Evolutionary conservation across 2,888 invertebrate genomes (phyloP).

Genomic region (Hartigia nigra): DNA sequence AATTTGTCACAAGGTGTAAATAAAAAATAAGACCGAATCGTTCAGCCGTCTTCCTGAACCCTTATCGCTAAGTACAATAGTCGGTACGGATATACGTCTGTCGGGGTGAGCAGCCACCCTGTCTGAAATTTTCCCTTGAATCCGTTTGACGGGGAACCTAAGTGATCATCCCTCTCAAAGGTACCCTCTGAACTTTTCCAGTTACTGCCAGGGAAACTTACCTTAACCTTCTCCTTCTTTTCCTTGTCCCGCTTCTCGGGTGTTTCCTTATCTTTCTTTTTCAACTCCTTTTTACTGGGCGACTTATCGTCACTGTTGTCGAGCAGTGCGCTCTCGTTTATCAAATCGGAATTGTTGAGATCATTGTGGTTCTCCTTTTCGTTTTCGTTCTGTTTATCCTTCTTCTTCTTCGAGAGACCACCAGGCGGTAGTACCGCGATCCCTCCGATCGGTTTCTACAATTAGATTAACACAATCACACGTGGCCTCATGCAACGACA

Average conservation of each 20-base stretch:
- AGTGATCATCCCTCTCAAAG: background rate
- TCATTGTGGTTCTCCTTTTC: slow-evolving; percentile 69
- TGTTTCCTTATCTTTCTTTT: slow-evolving; percentile 61
- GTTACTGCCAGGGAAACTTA: slow-evolving; percentile 45
- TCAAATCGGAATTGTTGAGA: slow-evolving; percentile 64
- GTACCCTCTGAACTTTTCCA: background rate
- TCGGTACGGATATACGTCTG: background rate
- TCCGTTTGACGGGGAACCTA: background rate
- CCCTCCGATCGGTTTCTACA: slow-evolving; percentile 86
- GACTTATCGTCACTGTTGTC: slow-evolving; percentile 56
- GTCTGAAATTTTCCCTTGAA: background rate
- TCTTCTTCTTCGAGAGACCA: slow-evolving; percentile 70
- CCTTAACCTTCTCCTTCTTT: slow-evolving; percentile 68
- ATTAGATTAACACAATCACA: slow-evolving; percentile 58
- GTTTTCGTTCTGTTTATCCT: slow-evolving; percentile 71
- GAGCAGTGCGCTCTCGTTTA: slow-evolving; percentile 55
- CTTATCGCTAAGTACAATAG: background rate
- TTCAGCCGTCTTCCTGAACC: background rate
- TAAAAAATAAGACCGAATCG: background rate
- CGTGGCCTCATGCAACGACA: slow-evolving; percentile 54
- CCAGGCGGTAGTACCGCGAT: slow-evolving; percentile 84
- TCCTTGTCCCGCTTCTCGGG: slow-evolving; percentile 64
- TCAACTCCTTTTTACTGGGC: slow-evolving; percentile 45
- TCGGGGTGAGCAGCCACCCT: background rate
- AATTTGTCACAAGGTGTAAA: background rate